Conservation (phyloP, 2,113 vertebrate genomes). For the Cyanoramphus novaezelandiae region DNA sequence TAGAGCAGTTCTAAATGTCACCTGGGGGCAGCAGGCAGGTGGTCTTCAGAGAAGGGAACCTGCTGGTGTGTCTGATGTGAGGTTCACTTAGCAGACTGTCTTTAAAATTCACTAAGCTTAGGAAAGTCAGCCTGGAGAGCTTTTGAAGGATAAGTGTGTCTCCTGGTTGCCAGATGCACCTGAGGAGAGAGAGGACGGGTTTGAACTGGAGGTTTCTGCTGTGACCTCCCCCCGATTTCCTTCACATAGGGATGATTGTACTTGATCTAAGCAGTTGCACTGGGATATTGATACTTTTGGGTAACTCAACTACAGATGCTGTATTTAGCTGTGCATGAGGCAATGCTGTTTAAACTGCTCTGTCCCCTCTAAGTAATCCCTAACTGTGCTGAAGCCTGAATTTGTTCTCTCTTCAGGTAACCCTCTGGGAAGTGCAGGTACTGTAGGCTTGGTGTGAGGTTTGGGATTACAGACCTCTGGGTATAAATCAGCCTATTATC, state of each 20-base stretch:
- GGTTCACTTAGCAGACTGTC: not conserved
- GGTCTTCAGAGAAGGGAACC: not conserved
- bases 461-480: no score
- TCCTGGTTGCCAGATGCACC: not conserved
- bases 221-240: not conserved
- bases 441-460: rapidly evolving
- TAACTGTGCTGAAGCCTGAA: not conserved
- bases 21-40: not conserved
- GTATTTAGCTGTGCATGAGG: not conserved
- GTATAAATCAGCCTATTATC: no score
- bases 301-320: not conserved
- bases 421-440: rapidly evolving
- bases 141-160: not conserved
- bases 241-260: not conserved
- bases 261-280: not conserved
- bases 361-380: not conserved
- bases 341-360: not conserved
- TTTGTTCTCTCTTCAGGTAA: not conserved
- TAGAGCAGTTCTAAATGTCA: not conserved
- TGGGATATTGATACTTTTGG: not conserved
- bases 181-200: not conserved
- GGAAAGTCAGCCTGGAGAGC: not conserved
- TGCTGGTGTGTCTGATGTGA: not conserved
- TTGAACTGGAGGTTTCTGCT: not conserved
- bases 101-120: not conserved